Base-by-base conservation (phyloP, 2,113 vertebrate genomes). In the Trematocara zebra region DNA sequence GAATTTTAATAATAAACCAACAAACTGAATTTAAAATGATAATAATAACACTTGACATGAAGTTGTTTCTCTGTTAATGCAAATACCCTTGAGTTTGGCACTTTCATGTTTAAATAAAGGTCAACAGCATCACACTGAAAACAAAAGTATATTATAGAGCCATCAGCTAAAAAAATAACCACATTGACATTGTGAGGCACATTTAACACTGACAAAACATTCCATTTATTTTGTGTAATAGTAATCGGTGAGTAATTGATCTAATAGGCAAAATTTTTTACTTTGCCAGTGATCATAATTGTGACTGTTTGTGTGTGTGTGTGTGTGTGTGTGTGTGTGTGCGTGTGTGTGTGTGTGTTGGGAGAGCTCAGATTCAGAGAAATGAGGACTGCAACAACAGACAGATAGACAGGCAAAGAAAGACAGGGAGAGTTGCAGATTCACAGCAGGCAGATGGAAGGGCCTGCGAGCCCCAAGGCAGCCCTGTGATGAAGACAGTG, bases 391-490 rank as follows among this genome's bases (percentile, higher is more conserved):
- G 91, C 84, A 87, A 92, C 90, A 93, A 91, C 88, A 94, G 91
- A 91, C 85, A 90, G 82, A 82, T 82, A 92, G 86, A 89, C 83
- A 80, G 52, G 90, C 85, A 86, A 78, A 89, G 88, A 85, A 85
- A 90, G 92, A 92, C 87, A 89, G 81, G 76, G 87, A 86, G 90
- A 93, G 91, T 74, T 11, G 64, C 79, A 92, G 88, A 94, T 85
- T 93, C 92, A 84, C 93, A 94, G 87, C 92, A 91, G 93, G 91
- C 92, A 95, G 94, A 94, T 93, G 93, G 94, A 93, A 90, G 86
- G 91, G 93, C 82, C 88, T 87, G 91, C 86, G 82, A 94, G 94
- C 94, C 95, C 93, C 85, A 84, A 40, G 95, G 95, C 94, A 90
- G 92, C 86, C 81, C 89, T 95, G 89, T 92, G 93, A 94, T 93